Evolutionary conservation across 2,797 vertebrate species (phyloP).

Genomic region (Lacerta viridis): DNA sequence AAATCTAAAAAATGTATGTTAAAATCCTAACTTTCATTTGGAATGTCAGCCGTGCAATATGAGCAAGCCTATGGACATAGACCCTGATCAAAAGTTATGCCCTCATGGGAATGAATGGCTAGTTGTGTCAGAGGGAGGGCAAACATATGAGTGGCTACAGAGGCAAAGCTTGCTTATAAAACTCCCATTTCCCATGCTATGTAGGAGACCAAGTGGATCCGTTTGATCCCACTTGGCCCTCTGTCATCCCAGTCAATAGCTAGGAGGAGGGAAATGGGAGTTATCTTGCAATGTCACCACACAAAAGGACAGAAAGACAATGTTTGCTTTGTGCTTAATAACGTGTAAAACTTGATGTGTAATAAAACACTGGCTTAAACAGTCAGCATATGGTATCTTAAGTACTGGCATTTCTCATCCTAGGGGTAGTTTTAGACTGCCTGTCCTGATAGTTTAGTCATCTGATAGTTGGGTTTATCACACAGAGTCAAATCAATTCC

Average conservation of each 20-base stretch:
- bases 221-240: not conserved
- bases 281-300: not conserved
- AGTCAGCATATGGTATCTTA: not conserved
- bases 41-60: too few relatives aligned
- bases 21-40: not conserved
- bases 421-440: not conserved
- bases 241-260: not conserved
- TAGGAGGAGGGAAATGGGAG: not conserved
- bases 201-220: not conserved
- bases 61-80: too few relatives aligned
- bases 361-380: not conserved
- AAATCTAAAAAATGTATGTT: not conserved
- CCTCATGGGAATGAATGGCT: not conserved
- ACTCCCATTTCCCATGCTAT: not conserved
- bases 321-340: not conserved
- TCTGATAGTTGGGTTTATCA: not conserved
- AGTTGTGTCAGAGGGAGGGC: not conserved
- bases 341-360: too few relatives aligned
- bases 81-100: not conserved
- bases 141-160: too few relatives aligned
- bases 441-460: not conserved
- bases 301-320: not conserved
- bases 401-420: not conserved
- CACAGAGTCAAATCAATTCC: not conserved
- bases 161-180: not conserved